These are phyloP conservation scores for Acanthornis magna DNA, from an alignment of 2,797 vertebrate genomes.

Conservation along the genomic window DNA sequence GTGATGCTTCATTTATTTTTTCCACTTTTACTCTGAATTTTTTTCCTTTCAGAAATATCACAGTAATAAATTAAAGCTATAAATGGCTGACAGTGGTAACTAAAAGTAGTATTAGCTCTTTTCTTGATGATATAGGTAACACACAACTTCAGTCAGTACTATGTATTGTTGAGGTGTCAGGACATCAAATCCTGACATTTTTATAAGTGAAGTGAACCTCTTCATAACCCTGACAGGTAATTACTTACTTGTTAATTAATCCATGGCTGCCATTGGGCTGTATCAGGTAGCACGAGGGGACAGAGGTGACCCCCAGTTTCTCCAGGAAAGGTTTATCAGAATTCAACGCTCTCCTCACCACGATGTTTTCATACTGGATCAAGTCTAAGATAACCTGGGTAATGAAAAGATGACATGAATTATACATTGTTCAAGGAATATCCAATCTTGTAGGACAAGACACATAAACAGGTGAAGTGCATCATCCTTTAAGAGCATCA, in stretches of 20 bases:
- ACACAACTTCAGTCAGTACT: background rate
- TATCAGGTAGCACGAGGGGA: conserved; percentile 85
- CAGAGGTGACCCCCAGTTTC: conserved; percentile 75
- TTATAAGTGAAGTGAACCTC: background rate
- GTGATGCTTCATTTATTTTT: background rate
- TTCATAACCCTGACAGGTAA: background rate
- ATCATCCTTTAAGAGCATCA: background rate
- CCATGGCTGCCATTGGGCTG: conserved; percentile 85
- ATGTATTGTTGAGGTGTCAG: background rate
- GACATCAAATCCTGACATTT: background rate
- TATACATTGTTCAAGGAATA: background rate
- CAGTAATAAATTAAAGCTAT: background rate
- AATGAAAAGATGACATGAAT: background rate
- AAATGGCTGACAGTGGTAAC: background rate
- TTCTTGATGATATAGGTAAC: background rate
- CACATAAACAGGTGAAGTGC: background rate
- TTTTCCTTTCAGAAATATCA: background rate
- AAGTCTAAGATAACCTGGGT: conserved; percentile 90
- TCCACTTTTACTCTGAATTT: background rate
- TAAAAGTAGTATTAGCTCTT: background rate
- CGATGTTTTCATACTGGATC: conserved; percentile 81
- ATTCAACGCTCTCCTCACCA: conserved; percentile 80
- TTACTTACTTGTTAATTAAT: conserved; percentile 80
- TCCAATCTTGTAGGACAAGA: background rate
- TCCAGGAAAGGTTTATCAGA: conserved; percentile 79